A percentile compares a stretch with the other conserved stretches of the same genome.
These are phyloP conservation scores for Stictonetta naevosa DNA, from an alignment of 2,113 vertebrate genomes.

Conservation along the genomic window DNA sequence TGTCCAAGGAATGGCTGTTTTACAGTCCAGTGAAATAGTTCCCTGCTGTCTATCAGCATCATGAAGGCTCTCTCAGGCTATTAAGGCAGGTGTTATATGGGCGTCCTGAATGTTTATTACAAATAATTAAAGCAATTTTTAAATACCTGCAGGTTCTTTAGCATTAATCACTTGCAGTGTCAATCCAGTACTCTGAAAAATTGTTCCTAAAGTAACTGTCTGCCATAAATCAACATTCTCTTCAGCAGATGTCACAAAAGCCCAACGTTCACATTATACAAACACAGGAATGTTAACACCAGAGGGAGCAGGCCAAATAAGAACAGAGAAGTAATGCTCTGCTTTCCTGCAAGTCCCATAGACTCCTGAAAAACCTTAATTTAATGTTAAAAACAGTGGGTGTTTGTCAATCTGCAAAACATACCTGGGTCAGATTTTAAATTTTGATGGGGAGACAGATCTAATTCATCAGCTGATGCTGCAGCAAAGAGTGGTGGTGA, in stretches of 20 bases:
- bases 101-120: background rate
- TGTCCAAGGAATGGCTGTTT: background rate
- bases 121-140: background rate
- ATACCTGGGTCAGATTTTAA: background rate
- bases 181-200: conserved; percentile 4
- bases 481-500: background rate
- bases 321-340: background rate
- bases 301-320: background rate
- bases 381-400: background rate
- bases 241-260: background rate
- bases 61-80: background rate
- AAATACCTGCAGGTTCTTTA: background rate
- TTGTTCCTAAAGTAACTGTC: background rate
- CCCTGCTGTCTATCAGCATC: background rate
- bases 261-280: background rate
- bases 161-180: background rate
- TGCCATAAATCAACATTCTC: background rate
- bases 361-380: background rate
- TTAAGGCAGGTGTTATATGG: conserved; percentile 13
- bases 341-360: background rate
- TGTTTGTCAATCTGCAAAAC: background rate
- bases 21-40: background rate
- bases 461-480: background rate
- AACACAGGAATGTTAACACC: background rate
- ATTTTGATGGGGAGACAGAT: background rate